Evolutionary conservation across 1,140 invertebrate species (phyloP), one percentile per base, ranked within the genome.

Genomic region (Stegodyphus dumicola): DNA sequence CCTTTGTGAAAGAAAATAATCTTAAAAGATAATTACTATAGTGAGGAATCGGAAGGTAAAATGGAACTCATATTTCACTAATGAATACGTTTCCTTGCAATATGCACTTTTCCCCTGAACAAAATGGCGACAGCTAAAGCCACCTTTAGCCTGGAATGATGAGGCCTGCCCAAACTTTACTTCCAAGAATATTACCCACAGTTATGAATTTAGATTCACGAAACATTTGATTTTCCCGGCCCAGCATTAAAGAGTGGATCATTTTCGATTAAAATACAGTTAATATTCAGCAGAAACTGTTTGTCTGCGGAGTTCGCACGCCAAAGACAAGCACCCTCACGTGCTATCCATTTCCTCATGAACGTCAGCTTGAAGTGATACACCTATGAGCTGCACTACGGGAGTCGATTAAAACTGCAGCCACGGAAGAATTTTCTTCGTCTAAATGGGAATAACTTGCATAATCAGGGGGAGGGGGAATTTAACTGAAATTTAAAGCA

Each of bases 201-300:
- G 73, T 85, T 85, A 85, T 77, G 81, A 76, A 85, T 83, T 83
- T 83, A 83, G 65, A 85, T 85, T 85, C 81, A 85, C 81, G 81
- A 77, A 85, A 76, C 81, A 85, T 85, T 85, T 85, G 81, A 85
- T 85, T 85, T 85, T 85, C 73, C 81, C 67, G 49, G 11, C 10
- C 13, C 80, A 54, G 64, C 70, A 83, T 83, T 83, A 83, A 75
- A 75, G 81, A 76, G 81, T 76, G 81, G 73, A 85, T 85, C 81
- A 85, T 77, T 77, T 85, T 64, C 81, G 81, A 85, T 85, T 85
- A 85, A 85, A 85, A 85, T 85, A 85, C 81, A 85, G 81, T 85
- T 85, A 85, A 85, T 85, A 85, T 85, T 85, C 81, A 85, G 73
- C 81, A 48, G 80, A 83, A 83, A 75, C 80, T 74, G 80, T 83